Evolutionary conservation across 2,797 vertebrate species (phyloP).

Genomic region (Pyrocephalus nanus): DNA sequence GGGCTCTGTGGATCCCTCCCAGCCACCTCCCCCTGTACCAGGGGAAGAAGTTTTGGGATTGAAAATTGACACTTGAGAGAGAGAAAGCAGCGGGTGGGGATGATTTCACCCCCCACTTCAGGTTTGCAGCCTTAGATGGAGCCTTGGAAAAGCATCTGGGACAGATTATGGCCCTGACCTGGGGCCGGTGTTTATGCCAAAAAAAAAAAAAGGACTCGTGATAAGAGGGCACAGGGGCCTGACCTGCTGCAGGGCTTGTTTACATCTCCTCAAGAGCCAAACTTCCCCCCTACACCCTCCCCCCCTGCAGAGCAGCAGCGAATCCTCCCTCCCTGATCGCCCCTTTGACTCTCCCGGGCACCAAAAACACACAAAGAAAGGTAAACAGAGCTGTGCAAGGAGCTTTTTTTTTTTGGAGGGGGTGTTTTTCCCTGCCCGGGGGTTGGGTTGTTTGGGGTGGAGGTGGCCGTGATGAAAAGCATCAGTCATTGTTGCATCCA

Average conservation of each 20-base stretch:
- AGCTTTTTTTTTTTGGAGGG: too few relatives aligned
- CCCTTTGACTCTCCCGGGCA: not conserved
- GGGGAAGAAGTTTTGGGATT: not conserved
- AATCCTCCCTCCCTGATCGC: not conserved
- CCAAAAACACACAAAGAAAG: accelerated
- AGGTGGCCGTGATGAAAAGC: not conserved
- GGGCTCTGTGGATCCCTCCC: not conserved
- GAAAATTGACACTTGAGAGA: not conserved
- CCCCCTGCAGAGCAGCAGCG: not conserved
- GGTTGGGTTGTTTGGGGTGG: not conserved
- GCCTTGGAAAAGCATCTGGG: not conserved
- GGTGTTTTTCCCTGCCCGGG: not conserved
- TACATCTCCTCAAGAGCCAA: not conserved
- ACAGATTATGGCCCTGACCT: not conserved
- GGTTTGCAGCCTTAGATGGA: not conserved
- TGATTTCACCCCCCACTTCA: not conserved
- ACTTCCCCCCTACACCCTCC: not conserved
- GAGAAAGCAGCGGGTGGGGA: accelerated
- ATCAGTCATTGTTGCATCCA: not conserved
- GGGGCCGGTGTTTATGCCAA: constrained; percentile 12
- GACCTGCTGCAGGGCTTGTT: not conserved
- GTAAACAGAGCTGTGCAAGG: accelerated
- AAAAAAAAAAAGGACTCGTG: not conserved
- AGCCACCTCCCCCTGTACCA: too few relatives aligned
- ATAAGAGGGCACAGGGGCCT: not conserved